Evolutionary conservation across 2,113 vertebrate genomes (phyloP).

Genomic region (Trichomycterus rosablanca): DNA sequence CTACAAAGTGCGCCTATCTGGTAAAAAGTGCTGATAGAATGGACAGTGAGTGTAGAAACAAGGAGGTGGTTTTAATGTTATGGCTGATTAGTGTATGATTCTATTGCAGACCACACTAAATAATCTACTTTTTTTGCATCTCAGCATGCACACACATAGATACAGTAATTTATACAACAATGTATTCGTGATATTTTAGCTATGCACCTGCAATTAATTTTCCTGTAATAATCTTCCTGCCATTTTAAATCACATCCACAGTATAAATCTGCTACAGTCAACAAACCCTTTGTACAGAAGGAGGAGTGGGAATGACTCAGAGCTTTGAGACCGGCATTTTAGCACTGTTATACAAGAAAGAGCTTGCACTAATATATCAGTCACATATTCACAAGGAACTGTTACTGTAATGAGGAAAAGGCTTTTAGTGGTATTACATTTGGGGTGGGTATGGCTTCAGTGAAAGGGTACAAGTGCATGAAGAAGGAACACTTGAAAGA

Average conservation of each 20-base stretch:
- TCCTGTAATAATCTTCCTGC: background rate
- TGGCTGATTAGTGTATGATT: no score
- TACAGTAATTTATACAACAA: background rate
- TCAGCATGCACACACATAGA: background rate
- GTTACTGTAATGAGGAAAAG: constrained; percentile 5
- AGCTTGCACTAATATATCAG: constrained; percentile 25
- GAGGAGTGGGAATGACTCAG: constrained; percentile 35
- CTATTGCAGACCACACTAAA: no score
- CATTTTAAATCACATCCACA: constrained; percentile 9
- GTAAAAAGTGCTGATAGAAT: no score
- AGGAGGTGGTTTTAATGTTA: no score
- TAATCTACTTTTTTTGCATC: background rate
- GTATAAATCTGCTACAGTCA: constrained; percentile 8
- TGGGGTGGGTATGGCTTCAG: background rate
- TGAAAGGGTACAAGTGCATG: constrained; percentile 11
- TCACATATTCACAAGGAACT: constrained; percentile 25
- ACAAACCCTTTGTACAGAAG: constrained; percentile 14
- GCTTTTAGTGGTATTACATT: constrained; percentile 22
- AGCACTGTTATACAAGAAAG: constrained; percentile 25
- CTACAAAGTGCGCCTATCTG: no score
- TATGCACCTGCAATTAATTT: background rate
- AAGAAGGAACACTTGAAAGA: background rate
- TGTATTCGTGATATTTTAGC: constrained; percentile 10
- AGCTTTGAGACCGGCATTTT: constrained; percentile 18
- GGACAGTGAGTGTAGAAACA: no score